A percentile compares a stretch with the other conserved stretches of the same genome.
Evolutionary conservation across 1,140 invertebrate genomes (phyloP).

Genomic region (Drosophila parabipectinata): DNA sequence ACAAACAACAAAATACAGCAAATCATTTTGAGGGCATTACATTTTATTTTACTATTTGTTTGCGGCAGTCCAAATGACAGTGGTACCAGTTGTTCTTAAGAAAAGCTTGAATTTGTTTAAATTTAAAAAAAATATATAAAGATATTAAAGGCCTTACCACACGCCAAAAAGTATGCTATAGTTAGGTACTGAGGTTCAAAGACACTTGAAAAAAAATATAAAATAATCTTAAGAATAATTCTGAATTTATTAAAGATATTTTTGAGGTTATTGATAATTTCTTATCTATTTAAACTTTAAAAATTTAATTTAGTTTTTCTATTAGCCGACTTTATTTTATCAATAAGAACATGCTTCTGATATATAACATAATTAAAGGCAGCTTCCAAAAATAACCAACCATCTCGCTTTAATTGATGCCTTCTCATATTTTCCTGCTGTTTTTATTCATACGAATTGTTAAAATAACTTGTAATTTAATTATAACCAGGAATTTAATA

Average conservation of each 20-base stretch:
- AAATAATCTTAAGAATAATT: too few relatives aligned
- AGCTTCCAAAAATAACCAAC: background rate
- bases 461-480: too few relatives aligned
- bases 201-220: background rate
- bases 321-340: too few relatives aligned
- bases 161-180: too few relatives aligned
- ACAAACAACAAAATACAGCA: conserved; percentile 46
- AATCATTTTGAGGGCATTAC: conserved; percentile 68
- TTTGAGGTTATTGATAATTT: too few relatives aligned
- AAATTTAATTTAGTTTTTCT: too few relatives aligned
- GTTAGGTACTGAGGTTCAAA: too few relatives aligned
- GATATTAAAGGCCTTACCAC: background rate
- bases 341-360: background rate
- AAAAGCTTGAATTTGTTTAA: background rate
- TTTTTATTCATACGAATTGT: background rate
- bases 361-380: background rate
- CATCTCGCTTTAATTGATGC: background rate
- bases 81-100: conserved; percentile 14
- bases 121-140: background rate
- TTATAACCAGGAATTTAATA: too few relatives aligned
- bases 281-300: too few relatives aligned
- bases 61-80: conserved; percentile 27
- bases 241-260: too few relatives aligned
- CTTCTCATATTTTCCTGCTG: background rate
- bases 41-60: conserved; percentile 52